Conservation (phyloP, 1,140 invertebrate species). For the Conopomorpha cramerella region DNA sequence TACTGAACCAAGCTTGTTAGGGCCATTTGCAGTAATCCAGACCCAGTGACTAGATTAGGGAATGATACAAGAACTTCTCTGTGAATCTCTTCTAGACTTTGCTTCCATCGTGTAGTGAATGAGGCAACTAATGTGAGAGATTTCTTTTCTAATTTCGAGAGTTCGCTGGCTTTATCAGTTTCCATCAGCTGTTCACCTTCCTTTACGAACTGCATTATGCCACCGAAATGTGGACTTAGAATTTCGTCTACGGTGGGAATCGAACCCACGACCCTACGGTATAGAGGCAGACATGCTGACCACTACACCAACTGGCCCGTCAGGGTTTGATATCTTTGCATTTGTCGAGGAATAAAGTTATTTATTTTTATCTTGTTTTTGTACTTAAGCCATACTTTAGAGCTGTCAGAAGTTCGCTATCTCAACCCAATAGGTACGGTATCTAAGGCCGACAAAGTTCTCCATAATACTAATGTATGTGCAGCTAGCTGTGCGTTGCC, state of each 20-base stretch:
- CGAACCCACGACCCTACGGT: no score
- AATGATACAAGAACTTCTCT: constrained; percentile 93
- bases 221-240: constrained; percentile 93
- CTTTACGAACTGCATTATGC: constrained; percentile 95
- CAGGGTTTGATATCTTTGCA: no score
- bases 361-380: no score
- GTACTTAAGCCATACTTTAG: no score
- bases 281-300: no score
- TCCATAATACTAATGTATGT: no score
- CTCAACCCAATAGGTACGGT: no score
- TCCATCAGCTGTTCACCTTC: constrained; percentile 90
- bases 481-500: no score
- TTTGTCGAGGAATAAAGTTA: no score
- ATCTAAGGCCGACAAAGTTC: no score
- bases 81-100: constrained; percentile 92
- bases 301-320: no score
- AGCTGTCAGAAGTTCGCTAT: no score
- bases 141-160: constrained; percentile 84
- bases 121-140: constrained; percentile 82
- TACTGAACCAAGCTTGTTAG: constrained; percentile 96
- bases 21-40: constrained; percentile 89
- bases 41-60: constrained; percentile 94
- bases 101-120: constrained; percentile 95
- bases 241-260: constrained; percentile 98
- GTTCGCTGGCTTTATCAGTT: constrained; percentile 75